Evolutionary conservation across 2,888 invertebrate species (phyloP), one percentile per base, ranked within the genome.

Genomic region (Lasioglossum figueresi): DNA sequence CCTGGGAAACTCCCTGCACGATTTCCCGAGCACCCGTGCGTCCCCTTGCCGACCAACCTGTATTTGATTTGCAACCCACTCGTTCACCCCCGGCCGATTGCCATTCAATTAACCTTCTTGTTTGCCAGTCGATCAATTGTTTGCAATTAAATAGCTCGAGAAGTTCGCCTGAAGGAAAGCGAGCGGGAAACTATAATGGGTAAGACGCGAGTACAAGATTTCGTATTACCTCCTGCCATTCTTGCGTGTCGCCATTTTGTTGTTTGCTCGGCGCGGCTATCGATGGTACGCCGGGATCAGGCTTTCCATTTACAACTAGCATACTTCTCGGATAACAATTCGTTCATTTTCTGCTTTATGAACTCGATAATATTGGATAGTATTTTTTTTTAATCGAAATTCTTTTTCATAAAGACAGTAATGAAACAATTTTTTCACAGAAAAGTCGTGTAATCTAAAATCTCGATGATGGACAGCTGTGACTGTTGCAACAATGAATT

Each of bases 91-190:
- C 10, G 5, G 59, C 16, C 1, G 37, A 71, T 27, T 14, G 48
- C 27, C 34, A 31, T 70, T 82, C 72, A 79, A 82, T 82, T 79
- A 79, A 74, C 79, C 48, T 63, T 76, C n/a, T 63, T 76, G 80
- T 68, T 45, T 27, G 63, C 40, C 37, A 19, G 31, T 81, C 31
- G 63, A 81, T 81, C 72, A 72, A 59, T 71, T 31, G 68, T 48
- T 23, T 14, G 70, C 40, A 71, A 71, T n/a, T 43, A 43, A 71
- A 43, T 37, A 40, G 37, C n/a, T 37, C 37, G 68, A 34, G 10
- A 70, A 8, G 66, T 19, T 19, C 34, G 66, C 66, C 8, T 3
- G 19, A 59, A 27, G 27, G 27, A 59, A 59, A 59, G 14, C 27
- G 59, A 8, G 52, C 52, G 52, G 52, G 52, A 52, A 52, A 52